A percentile compares a stretch with the other conserved stretches of the same genome.
Evolutionary conservation across 2,797 vertebrate genomes (phyloP).

Genomic region (Salmo trutta): DNA sequence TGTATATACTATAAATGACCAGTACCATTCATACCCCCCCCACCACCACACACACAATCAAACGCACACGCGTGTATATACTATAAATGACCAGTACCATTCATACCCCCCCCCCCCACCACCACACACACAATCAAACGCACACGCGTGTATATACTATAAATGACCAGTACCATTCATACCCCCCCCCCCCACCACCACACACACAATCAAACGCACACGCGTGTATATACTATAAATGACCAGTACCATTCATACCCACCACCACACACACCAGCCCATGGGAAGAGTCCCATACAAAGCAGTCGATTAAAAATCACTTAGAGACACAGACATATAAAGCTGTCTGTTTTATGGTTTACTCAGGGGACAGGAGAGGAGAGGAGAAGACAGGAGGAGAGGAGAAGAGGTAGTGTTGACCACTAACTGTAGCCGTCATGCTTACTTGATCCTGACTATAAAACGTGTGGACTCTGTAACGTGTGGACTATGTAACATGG

Average conservation of each 20-base stretch:
- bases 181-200: too few species aligned
- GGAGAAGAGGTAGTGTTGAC: background rate
- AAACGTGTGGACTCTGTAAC: background rate
- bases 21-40: too few species aligned
- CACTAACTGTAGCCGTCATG: background rate
- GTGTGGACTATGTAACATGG: too few species aligned
- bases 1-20: background rate
- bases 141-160: background rate
- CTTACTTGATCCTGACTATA: background rate
- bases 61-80: constrained; percentile 7
- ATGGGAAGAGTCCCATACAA: constrained; percentile 69
- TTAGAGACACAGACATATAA: constrained; percentile 77
- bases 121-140: constrained; percentile 1
- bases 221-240: constrained; percentile 2
- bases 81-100: background rate
- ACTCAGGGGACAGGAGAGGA: constrained; percentile 62
- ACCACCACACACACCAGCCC: constrained; percentile 56
- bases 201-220: background rate
- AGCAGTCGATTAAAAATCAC: constrained; percentile 83
- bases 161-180: background rate
- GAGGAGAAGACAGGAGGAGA: constrained; percentile 19
- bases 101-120: too few species aligned
- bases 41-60: background rate
- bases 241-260: background rate
- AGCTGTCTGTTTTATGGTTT: constrained; percentile 76